Evolutionary conservation across 2,113 vertebrate species (phyloP).

Genomic region (Copsychus sechellarum): DNA sequence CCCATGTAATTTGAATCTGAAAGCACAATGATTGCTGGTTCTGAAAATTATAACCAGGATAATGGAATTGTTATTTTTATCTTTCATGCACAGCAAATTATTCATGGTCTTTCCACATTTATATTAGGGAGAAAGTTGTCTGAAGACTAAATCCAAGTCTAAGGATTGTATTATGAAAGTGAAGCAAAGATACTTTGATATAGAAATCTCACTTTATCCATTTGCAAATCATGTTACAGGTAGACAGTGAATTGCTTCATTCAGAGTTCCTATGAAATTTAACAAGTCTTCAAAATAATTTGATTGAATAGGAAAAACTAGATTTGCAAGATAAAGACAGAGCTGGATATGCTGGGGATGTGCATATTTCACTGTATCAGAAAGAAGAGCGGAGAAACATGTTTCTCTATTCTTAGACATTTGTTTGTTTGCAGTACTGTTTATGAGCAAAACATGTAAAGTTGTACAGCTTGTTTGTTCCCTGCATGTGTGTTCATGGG

Average conservation of each 20-base stretch:
- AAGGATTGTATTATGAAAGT: background rate
- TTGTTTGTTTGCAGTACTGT: background rate
- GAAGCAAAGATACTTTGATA: background rate
- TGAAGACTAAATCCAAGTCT: background rate
- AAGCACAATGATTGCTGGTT: background rate
- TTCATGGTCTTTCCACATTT: background rate
- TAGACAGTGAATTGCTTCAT: background rate
- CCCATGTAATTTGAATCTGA: background rate
- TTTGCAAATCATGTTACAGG: background rate
- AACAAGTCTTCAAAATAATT: background rate
- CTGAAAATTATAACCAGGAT: background rate
- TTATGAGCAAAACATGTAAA: constrained; percentile 57
- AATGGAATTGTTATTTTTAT: background rate
- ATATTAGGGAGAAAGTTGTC: background rate
- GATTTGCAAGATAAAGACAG: background rate
- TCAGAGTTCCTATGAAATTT: background rate
- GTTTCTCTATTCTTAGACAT: background rate
- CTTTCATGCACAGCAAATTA: background rate
- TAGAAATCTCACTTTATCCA: background rate
- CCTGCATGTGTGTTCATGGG: background rate
- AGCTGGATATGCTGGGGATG: background rate
- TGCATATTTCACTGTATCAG: background rate
- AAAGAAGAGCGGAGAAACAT: background rate
- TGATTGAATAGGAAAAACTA: background rate
- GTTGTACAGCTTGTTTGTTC: background rate